Conservation (phyloP, 2,888 invertebrate genomes). For the Chloroclystis v-ata region DNA sequence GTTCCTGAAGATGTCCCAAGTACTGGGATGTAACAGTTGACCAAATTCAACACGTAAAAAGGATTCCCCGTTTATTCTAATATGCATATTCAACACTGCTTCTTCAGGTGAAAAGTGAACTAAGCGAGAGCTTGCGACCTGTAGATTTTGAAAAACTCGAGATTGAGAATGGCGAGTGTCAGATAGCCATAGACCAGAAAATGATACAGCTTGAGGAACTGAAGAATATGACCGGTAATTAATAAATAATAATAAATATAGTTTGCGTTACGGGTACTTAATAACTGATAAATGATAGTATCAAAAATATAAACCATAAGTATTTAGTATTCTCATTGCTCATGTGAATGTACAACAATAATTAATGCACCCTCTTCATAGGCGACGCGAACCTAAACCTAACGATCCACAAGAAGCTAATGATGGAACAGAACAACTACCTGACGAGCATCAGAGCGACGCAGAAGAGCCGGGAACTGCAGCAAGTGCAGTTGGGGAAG, state of each 20-base stretch:
- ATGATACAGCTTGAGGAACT: slow-evolving; percentile 70
- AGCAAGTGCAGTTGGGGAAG: slow-evolving; percentile 59
- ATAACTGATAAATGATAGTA: too few relatives aligned
- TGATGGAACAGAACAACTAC: slow-evolving; percentile 71
- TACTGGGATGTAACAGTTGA: too few relatives aligned
- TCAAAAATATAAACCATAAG: too few relatives aligned
- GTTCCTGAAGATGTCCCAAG: too few relatives aligned
- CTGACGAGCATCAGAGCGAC: slow-evolving; percentile 58
- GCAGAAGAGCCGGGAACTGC: slow-evolving; percentile 56
- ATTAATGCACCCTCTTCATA: slow-evolving; percentile 32
- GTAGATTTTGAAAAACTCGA: slow-evolving; percentile 81
- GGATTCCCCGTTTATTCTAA: too few relatives aligned
- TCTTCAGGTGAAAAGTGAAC: slow-evolving; percentile 64
- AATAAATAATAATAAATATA: too few relatives aligned
- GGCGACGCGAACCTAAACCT: slow-evolving; percentile 78
- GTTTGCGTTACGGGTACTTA: too few relatives aligned
- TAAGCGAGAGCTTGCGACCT: slow-evolving; percentile 77
- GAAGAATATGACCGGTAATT: slow-evolving; percentile 78
- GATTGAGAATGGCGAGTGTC: slow-evolving; percentile 78
- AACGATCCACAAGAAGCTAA: slow-evolving; percentile 75
- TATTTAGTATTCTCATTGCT: too few relatives aligned
- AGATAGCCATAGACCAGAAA: slow-evolving; percentile 75
- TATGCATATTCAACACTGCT: too few relatives aligned
- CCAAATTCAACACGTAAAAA: too few relatives aligned
- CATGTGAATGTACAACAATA: too few relatives aligned